Conservation (phyloP, 2,113 vertebrate genomes). For the Mobula hypostoma region DNA sequence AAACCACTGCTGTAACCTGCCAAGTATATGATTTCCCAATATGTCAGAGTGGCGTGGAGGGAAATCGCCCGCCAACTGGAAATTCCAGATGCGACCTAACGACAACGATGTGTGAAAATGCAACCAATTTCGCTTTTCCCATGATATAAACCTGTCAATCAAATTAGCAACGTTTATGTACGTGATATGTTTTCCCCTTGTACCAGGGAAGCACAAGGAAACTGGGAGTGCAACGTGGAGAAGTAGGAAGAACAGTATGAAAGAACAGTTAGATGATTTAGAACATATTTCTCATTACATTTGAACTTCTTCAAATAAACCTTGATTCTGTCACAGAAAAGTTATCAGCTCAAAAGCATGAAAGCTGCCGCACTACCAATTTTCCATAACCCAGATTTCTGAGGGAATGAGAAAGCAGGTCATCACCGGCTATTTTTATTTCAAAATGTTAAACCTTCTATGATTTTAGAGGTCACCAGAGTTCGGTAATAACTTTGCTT, state of each 20-base stretch:
- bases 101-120: background rate
- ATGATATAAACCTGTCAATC: background rate
- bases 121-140: background rate
- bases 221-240: background rate
- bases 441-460: background rate
- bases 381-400: background rate
- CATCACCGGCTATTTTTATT: background rate
- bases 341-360: background rate
- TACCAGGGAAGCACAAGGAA: background rate
- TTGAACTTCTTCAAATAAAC: background rate
- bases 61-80: too few relatives aligned
- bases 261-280: background rate
- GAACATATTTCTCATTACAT: background rate
- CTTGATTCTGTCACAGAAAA: background rate
- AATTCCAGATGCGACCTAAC: too few relatives aligned
- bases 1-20: too few relatives aligned
- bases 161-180: background rate
- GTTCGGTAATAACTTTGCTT: background rate
- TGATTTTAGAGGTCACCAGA: background rate
- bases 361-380: background rate
- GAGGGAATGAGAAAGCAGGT: background rate
- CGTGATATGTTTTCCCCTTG: too few relatives aligned
- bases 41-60: too few relatives aligned
- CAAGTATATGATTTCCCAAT: too few relatives aligned
- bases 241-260: background rate